Conservation (phyloP, 1,140 invertebrate genomes). For the Oncopeltus fasciatus region DNA sequence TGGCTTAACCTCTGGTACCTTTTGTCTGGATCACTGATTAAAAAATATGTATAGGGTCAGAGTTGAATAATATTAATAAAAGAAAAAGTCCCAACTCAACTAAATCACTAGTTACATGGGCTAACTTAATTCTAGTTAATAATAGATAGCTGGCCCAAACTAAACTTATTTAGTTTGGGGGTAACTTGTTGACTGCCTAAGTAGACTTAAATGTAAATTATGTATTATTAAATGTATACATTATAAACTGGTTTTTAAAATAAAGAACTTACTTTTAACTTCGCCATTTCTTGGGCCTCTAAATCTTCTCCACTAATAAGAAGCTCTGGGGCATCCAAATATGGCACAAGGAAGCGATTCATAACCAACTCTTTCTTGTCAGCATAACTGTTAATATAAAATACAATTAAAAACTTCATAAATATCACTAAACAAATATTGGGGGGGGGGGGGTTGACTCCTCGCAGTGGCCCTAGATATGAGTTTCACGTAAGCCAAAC, state of each 20-base stretch:
- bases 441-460: background rate
- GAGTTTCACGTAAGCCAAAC: background rate
- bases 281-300: slow-evolving; percentile 30
- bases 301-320: slow-evolving; percentile 37
- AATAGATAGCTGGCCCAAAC: background rate
- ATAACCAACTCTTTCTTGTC: slow-evolving; percentile 40
- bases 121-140: background rate
- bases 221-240: background rate
- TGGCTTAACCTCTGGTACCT: background rate
- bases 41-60: background rate
- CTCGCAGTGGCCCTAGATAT: background rate
- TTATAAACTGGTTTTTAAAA: slow-evolving; percentile 24
- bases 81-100: too few relatives aligned
- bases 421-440: background rate
- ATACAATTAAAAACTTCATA: slow-evolving; percentile 13
- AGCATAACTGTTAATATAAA: slow-evolving; percentile 36
- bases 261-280: slow-evolving; percentile 33
- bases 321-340: slow-evolving; percentile 46
- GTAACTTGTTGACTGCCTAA: background rate
- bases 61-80: background rate
- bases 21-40: background rate
- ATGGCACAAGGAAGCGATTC: slow-evolving; percentile 35
- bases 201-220: background rate
- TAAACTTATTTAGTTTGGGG: background rate
- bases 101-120: background rate